phyloP scores from a whole-genome alignment of 2,888 invertebrate genomes.

The Erpobdella octoculata region DNA sequence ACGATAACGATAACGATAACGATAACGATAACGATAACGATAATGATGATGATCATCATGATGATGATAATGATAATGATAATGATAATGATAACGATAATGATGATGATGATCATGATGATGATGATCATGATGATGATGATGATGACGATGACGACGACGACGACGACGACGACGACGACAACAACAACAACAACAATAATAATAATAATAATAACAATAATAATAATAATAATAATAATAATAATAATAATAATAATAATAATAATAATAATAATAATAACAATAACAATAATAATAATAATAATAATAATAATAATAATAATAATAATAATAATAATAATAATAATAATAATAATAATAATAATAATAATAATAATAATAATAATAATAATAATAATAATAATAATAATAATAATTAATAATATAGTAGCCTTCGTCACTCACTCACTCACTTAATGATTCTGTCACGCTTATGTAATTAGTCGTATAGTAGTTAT shows the following conservation, averaged over 20 bases:
- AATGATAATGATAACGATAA: background rate
- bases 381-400: conserved; percentile 9
- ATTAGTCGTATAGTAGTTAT: too few species aligned
- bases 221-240: background rate
- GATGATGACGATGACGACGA: background rate
- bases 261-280: background rate
- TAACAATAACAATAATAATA: background rate
- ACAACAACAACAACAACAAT: background rate
- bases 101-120: background rate
- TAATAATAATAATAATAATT: conserved; percentile 14
- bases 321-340: background rate
- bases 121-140: conserved; percentile 6
- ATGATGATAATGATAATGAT: conserved; percentile 7
- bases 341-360: conserved; percentile 1
- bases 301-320: conserved; percentile 3
- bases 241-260: background rate
- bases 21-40: background rate
- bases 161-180: background rate
- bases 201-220: background rate
- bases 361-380: conserved; percentile 8
- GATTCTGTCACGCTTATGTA: too few species aligned
- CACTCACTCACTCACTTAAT: too few species aligned
- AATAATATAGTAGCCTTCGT: too few species aligned
- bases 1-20: background rate
- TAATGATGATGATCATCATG: background rate